Evolutionary conservation across 2,888 invertebrate species (phyloP), one percentile per base, ranked within the genome.

Genomic region (Buathra laborator): DNA sequence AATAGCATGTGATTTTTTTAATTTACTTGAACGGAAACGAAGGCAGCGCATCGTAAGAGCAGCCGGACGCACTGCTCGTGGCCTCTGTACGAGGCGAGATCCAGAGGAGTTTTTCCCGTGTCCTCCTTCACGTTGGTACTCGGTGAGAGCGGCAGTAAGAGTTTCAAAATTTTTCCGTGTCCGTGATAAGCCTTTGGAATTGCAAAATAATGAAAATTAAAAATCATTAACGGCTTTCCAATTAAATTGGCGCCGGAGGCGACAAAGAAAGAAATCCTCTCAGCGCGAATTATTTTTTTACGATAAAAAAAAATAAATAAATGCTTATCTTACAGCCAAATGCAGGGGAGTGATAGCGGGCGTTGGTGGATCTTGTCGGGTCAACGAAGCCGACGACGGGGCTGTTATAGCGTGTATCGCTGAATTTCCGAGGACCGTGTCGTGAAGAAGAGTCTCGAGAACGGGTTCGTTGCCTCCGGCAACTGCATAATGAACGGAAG

Each of bases 401-500:
- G 86, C 77, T 14, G 77, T 75, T 68, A 80, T 86, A 9, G 76
- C 84, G 59, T 82, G 78, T 72, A 81, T 81, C 62, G 84, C 84
- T 2, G 82, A 85, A 85, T 88, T 75, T 67, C 88, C 70, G 83
- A 83, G 29, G 9, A 89, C 86, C 2, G 88, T 89, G 14, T 92
- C 92, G 46, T 94, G 91, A 66, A 94, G 89, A 78, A 94, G 90
- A 90, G 94, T 95, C 90, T 94, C 94, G 56, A 96, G 92, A 3
- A 95, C 95, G 51, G 94, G 92, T 81, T 94, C 94, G 90, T 96
- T 95, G 9, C 95, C 95, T 66, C 95, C 95, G n/a, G 95, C 94
- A 68, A 96, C 95, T 7, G 96, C 96, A 90, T 96, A 96, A 91
- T 96, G 96, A 46, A 96, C 94, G 5, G 96, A 94, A 24, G 95